A percentile compares a stretch with the other conserved stretches of the same genome.
phyloP scores from a whole-genome alignment of 2,797 vertebrate genomes.

The Tadarida brasiliensis region DNA sequence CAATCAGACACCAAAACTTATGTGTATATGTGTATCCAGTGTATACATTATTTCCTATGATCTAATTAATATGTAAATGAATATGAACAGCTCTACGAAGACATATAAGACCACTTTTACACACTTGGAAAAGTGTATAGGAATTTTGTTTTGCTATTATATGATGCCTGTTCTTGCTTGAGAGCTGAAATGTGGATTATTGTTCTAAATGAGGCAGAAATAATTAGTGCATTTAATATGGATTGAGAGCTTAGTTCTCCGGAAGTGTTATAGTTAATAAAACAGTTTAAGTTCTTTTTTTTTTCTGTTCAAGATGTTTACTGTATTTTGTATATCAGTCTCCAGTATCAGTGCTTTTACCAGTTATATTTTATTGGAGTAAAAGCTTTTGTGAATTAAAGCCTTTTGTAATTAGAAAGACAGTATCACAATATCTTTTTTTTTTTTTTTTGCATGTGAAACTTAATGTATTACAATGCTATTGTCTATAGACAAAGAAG shows the following conservation, averaged over 20 bases:
- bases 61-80: neutral
- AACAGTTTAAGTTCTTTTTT: neutral
- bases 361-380: neutral
- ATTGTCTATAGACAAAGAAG: neutral
- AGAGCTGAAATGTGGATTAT: neutral
- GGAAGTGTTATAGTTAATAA: neutral
- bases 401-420: neutral
- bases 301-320: neutral
- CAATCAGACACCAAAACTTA: neutral
- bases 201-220: constrained; percentile 1
- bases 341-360: neutral
- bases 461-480: neutral
- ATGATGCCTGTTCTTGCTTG: neutral
- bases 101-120: neutral
- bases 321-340: neutral
- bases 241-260: neutral
- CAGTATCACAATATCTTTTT: neutral
- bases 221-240: neutral
- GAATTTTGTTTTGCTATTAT: neutral
- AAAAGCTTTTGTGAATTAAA: neutral
- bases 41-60: neutral
- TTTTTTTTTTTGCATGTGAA: neutral
- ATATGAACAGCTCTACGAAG: neutral
- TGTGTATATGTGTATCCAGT: neutral
- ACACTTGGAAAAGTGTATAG: neutral